Evolutionary conservation across 2,888 invertebrate genomes (phyloP), one percentile per base, ranked within the genome.

Genomic region (Dendrolimus pini): DNA sequence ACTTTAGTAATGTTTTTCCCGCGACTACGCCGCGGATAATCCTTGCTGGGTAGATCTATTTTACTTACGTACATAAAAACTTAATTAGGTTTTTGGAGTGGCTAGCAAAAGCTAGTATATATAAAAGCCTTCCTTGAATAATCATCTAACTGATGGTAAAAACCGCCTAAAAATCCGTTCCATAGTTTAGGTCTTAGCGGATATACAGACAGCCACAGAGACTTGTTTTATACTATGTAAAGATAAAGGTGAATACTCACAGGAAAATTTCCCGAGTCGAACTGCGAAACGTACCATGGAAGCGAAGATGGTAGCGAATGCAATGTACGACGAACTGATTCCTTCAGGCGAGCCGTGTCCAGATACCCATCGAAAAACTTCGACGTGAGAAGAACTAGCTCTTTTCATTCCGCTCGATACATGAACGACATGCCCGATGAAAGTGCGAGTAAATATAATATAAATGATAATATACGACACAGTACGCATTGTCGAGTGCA

Each of bases 261-360:
- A 47, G 47, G 47, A 56, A 56, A n/a, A 59, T 60, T 78, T 76
- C 9, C 75, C 88, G 88, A 88, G 67, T 85, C 88, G 7, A 88
- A 87, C 66, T 90, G 89, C 71, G 89, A 89, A 61, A 88, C 85
- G 0, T 89, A 70, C 62, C 82, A 85, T 69, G 89, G 83, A 62
- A 90, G 90, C 67, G 90, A 90, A 56, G 90, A 89, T 55, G 85
- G 80, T 9, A 90, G 88, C 73, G 89, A 89, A 41, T 86, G 82
- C 68, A 87, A 88, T 64, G 75, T 89, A 53, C 67, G 86, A 56
- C 81, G 90, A 52, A 84, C 87, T 0, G 86, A 85, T 1, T 89
- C 90, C 0, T 89, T 90, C 68, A 75, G 84, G 0, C 68, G 82
- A 30, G 89, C 89, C 6, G 73, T 88, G 54, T 69, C 83, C 1